Base-by-base conservation (phyloP, 2,113 vertebrate species). In the Mastomys natalensis region DNA sequence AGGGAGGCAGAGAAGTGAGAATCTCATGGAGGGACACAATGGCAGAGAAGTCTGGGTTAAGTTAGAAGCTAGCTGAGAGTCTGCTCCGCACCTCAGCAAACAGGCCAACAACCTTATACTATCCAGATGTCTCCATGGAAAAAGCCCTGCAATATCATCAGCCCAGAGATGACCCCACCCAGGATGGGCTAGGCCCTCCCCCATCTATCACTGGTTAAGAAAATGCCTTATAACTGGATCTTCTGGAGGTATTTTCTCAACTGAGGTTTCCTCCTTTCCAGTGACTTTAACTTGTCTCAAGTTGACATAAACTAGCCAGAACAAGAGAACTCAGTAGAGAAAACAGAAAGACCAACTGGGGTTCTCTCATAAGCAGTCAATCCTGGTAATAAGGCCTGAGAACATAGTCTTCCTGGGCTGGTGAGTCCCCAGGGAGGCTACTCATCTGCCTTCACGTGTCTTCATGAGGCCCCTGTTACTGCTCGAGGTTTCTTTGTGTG, bases 371-470 rank as follows among this genome's bases (percentile, higher is more conserved):
- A 88, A 94, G 77, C 43, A 68, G 21, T 68, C 21, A 19, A 68
- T 66, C 64, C 34, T 66, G 12, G 58, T 26, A 24, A 53, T 40
- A 84, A 64, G 19, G 29, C 22, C 90, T 92, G 31, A 31, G 84
- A 94, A 72, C 64, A 96, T 58, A 64, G 53, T 73, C 91, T 92
- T 84, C 62, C 74, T 82, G 53, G 87, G 80, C 24, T 48, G 34
- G 21, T 2, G 9, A 10, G 21, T 73, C 82, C 45, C 43, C 6
- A 2, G 55, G 58, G 80, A 91, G 55, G 5, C 26, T 5, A 76
- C 85, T 68, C 37, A 0, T 40, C 72, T 37, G 62, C 55, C 89
- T 55, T 97, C 86, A 84, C 13, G 12, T 6, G 21, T 82, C 29
- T 88, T 84, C 93, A 90, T 89, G 85, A 94, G 55, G 40, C 58